These are phyloP conservation scores for Alcis repandata DNA, from an alignment of 2,888 invertebrate genomes.

Conservation along the genomic window DNA sequence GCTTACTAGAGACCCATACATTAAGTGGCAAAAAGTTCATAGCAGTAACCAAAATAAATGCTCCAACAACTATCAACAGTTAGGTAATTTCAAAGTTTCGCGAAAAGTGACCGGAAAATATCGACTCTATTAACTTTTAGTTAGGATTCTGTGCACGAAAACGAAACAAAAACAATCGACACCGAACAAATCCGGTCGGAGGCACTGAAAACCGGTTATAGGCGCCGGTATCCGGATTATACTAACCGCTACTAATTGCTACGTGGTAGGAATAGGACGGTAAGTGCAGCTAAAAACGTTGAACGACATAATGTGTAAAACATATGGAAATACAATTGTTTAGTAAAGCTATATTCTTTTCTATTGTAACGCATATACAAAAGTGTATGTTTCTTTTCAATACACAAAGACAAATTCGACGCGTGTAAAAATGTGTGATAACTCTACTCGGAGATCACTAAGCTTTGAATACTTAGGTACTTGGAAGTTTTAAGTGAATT, in stretches of 20 bases:
- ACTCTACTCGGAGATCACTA: no score
- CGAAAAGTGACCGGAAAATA: constrained; percentile 46
- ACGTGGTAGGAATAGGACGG: constrained; percentile 69
- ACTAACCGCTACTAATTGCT: constrained; percentile 77
- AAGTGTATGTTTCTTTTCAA: no score
- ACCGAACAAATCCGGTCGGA: constrained; percentile 75
- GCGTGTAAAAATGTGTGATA: no score
- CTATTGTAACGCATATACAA: no score
- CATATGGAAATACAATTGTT: no score
- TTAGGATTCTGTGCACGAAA: constrained; percentile 60
- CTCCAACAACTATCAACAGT: not conserved
- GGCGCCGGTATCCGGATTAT: constrained; percentile 64
- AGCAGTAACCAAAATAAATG: not conserved
- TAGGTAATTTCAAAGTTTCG: not conserved
- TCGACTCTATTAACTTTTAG: constrained; percentile 51
- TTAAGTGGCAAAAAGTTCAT: no score
- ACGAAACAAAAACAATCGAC: constrained; percentile 75
- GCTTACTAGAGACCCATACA: no score
- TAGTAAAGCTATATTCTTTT: no score
- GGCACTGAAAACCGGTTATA: constrained; percentile 48
- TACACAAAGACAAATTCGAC: no score
- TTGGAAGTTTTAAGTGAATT: no score
- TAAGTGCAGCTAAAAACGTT: constrained; percentile 6
- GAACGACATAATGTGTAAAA: no score
- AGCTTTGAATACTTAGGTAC: no score